Conservation (phyloP, 2,797 vertebrate species). For the Pterois miles region DNA sequence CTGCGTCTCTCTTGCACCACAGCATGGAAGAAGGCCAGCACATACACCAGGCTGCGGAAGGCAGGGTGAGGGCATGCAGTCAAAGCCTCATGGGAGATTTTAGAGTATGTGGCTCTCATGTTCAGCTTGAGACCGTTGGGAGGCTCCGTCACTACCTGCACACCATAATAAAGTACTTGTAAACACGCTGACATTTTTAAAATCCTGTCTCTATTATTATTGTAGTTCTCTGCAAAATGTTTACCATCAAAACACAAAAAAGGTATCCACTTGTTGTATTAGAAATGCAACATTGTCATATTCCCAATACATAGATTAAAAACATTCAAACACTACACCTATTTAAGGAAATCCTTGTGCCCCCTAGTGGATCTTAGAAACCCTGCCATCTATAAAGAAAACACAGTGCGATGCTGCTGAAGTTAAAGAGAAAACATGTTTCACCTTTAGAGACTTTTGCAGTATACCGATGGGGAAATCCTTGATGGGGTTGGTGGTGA, state of each 20-base stretch:
- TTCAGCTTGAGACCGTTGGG: conserved; percentile 96
- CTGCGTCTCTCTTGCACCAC: conserved; percentile 97
- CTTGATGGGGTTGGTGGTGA: conserved; percentile 93
- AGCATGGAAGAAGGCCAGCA: conserved; percentile 95
- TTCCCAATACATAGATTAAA: neutral
- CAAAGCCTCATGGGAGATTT: conserved; percentile 86
- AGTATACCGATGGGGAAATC: conserved; percentile 95
- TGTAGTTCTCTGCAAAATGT: neutral
- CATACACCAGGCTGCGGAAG: conserved; percentile 91
- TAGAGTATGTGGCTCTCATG: conserved; percentile 94
- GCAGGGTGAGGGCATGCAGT: conserved; percentile 87
- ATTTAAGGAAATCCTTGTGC: neutral
- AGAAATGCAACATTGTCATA: neutral
- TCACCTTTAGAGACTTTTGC: conserved; percentile 94
- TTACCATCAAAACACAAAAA: neutral
- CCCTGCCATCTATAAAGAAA: neutral
- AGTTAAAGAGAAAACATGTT: conserved; percentile 3
- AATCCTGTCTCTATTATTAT: neutral
- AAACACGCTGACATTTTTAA: neutral
- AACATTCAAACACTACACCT: neutral
- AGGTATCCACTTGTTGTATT: no score
- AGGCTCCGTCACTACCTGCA: conserved; percentile 95
- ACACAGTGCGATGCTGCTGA: neutral
- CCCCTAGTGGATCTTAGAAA: neutral
- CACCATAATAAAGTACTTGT: conserved; percentile 12